Evolutionary conservation across 2,113 vertebrate genomes (phyloP), one percentile per base, ranked within the genome.

Genomic region (Bungarus multicinctus): DNA sequence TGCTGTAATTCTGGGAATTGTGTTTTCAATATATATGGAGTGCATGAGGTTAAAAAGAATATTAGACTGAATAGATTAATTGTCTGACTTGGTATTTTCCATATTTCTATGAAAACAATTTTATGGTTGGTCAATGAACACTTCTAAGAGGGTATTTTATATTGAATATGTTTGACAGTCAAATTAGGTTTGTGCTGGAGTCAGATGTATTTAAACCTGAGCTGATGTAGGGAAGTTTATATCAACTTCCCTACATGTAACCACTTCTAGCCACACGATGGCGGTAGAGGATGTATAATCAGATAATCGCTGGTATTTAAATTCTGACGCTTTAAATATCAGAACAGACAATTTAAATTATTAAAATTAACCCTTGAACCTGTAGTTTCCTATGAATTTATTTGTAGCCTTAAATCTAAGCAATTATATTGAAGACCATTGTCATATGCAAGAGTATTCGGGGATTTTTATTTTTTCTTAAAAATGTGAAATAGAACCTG

Each of bases 231-330:
- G 47, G 47, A 50, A 50, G 8, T 50, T 50, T 50, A 50, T 39
- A 18, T 3, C 0, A 57, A 20, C 53, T n/a, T 30, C n/a, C 27
- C 16, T 18, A 2, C 14, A 6, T 8, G 7, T 93, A 52, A 53
- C n/a, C 23, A 30, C 22, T 60, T 60, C 45, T 22, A 86, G 54
- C 88, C 92, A 93, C 81, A 30, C 53, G 92, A 34, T 93, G 92
- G 55, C 6, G 25, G 47, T 86, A 90, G 74, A 93, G 39, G 74
- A 81, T 93, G n/a, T n/a, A 93, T 50, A 58, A 85, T 85, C 52
- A 57, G 30, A 45, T 18, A 12, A 43, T 22, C 30, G 0, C 7
- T 3, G 25, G 5, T 8, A 5, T 47, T 52, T 45, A 64, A 10
- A 30, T 57, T 5, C 25, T 57, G 34, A 39, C 1, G 34, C 18